phyloP scores from a whole-genome alignment of 2,797 vertebrate species.

The Micromesistius poutassou region DNA sequence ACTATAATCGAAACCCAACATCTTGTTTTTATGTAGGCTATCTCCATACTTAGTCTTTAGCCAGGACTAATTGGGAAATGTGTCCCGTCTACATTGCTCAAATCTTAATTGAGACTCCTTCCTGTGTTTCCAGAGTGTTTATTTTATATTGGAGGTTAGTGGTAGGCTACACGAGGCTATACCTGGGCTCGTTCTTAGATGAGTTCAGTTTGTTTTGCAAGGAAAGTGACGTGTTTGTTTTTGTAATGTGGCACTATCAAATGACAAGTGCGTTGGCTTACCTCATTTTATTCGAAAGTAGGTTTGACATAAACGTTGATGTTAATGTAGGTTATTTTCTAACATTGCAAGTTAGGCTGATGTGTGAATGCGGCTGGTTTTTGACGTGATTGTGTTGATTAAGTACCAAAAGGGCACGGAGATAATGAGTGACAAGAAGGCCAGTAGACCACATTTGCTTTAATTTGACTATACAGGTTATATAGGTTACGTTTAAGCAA shows the following conservation, averaged over 20 bases:
- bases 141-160: neutral
- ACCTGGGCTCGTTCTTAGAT: neutral
- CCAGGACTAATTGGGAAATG: neutral
- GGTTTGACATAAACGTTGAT: neutral
- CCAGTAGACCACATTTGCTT: constrained; percentile 44
- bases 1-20: neutral
- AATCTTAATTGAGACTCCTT: neutral
- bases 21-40: neutral
- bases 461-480: constrained; percentile 29
- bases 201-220: neutral
- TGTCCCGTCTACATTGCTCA: neutral
- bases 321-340: neutral
- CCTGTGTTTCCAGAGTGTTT: neutral
- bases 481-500: constrained; percentile 21
- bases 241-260: neutral
- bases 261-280: neutral
- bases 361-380: constrained; percentile 47
- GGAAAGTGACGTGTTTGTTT: neutral
- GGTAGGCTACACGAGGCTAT: neutral
- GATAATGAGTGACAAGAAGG: constrained; percentile 64
- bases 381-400: constrained; percentile 52
- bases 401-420: constrained; percentile 47
- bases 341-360: constrained; percentile 28
- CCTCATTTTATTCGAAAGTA: neutral
- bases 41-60: neutral